phyloP scores from a whole-genome alignment of 2,888 invertebrate species.

The Synanthedon formicaeformis region DNA sequence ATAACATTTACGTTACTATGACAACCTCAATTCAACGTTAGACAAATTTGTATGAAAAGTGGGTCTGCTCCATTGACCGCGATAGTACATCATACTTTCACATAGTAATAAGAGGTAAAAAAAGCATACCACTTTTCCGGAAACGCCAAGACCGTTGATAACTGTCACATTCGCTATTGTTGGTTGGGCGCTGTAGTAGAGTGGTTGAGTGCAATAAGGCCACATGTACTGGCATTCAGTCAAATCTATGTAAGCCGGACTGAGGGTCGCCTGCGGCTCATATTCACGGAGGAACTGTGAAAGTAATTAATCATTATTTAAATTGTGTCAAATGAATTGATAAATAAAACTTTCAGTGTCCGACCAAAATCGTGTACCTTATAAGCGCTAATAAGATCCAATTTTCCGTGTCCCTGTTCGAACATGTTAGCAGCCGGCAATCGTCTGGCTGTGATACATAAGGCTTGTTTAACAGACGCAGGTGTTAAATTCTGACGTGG shows the following conservation, averaged over 20 bases:
- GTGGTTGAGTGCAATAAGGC: constrained; percentile 97
- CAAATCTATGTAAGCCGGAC: constrained; percentile 89
- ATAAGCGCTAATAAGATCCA: constrained; percentile 91
- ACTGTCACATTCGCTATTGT: constrained; percentile 94
- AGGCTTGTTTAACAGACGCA: constrained; percentile 94
- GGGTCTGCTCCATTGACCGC: too few relatives aligned
- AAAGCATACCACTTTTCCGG: constrained; percentile 76
- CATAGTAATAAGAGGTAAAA: neutral
- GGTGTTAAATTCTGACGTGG: constrained; percentile 82
- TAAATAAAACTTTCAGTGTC: too few relatives aligned
- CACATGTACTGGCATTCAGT: constrained; percentile 98
- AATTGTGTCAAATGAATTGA: too few relatives aligned
- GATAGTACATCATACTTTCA: neutral
- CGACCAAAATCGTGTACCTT: constrained; percentile 65
- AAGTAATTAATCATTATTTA: neutral
- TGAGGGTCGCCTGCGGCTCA: constrained; percentile 73
- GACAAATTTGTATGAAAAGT: too few relatives aligned
- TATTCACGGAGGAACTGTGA: constrained; percentile 65
- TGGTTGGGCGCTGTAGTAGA: constrained; percentile 89
- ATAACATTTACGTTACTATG: too few relatives aligned
- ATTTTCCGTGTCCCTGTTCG: constrained; percentile 95
- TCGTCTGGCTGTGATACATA: constrained; percentile 90
- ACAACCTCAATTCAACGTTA: too few relatives aligned
- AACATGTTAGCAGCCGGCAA: constrained; percentile 93
- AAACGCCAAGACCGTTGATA: constrained; percentile 92